Evolutionary conservation across 2,888 invertebrate species (phyloP).

Genomic region (Eumerus sabulonum): DNA sequence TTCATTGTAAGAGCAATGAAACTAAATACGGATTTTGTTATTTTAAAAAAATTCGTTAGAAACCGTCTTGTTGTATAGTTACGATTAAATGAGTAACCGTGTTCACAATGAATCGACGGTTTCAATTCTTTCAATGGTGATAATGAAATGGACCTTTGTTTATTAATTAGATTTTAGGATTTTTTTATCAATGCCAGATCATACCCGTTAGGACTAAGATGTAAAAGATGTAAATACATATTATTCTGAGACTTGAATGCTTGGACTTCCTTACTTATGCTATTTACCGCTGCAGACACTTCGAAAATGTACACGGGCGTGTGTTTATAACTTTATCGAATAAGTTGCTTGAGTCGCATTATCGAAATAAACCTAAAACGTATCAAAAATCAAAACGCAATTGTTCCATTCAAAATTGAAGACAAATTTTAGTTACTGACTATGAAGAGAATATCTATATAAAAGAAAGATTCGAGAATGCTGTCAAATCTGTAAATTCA

Average conservation of each 20-base stretch:
- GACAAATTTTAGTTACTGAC: conserved; percentile 38
- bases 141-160: conserved; percentile 46
- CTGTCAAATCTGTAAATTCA: conserved; percentile 18
- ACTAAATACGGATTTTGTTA: not conserved
- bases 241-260: not conserved
- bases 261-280: conserved; percentile 9
- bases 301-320: conserved; percentile 29
- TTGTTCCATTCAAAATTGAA: conserved; percentile 36
- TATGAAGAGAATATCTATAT: not conserved
- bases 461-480: not conserved
- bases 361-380: conserved; percentile 16
- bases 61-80: conserved; percentile 17
- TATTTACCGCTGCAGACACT: conserved; percentile 3
- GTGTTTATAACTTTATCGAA: conserved; percentile 48
- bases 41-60: conserved; percentile 29
- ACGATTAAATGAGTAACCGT: not conserved
- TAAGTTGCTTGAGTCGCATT: conserved; percentile 39
- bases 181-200: not conserved
- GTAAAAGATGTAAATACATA: conserved; percentile 15
- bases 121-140: conserved; percentile 56
- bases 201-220: not conserved
- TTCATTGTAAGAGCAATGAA: conserved; percentile 74
- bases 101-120: conserved; percentile 26
- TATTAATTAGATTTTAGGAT: not conserved
- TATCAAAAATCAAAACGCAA: conserved; percentile 26